Percentiles rank a stretch among this genome's conserved stretches.
phyloP scores from a whole-genome alignment of 2,888 invertebrate genomes.

The Chymomyza caudatula region DNA sequence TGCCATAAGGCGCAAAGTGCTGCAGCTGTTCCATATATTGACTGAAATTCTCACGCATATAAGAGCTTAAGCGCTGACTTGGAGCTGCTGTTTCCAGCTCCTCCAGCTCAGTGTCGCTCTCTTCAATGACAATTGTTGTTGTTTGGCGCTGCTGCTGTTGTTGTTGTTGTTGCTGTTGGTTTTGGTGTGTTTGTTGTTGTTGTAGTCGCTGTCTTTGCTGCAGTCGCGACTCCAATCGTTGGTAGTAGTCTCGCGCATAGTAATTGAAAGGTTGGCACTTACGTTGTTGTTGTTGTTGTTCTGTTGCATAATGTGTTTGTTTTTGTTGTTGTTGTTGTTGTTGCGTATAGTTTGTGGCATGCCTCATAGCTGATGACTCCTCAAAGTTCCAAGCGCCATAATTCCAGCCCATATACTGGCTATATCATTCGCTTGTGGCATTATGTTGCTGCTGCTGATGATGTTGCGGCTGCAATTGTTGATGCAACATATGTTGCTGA shows the following conservation, averaged over 20 bases:
- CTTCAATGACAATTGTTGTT: constrained; percentile 53
- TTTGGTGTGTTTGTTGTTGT: constrained; percentile 27
- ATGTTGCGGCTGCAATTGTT: constrained; percentile 67
- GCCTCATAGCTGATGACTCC: constrained; percentile 39
- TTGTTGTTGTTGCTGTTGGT: constrained; percentile 43
- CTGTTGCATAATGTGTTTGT: constrained; percentile 13
- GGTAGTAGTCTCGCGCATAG: constrained; percentile 62
- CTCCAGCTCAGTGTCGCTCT: constrained; percentile 60
- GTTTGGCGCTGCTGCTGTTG: constrained; percentile 31
- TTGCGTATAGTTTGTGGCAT: constrained; percentile 43
- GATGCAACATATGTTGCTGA: constrained; percentile 63
- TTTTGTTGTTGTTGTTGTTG: constrained; percentile 44
- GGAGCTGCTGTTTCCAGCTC: constrained; percentile 10
- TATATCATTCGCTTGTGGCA: constrained; percentile 77
- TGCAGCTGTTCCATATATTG: constrained; percentile 61
- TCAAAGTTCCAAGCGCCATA: constrained; percentile 76
- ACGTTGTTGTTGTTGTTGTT: constrained; percentile 35
- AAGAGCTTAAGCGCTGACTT: constrained; percentile 18
- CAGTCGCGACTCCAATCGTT: constrained; percentile 20
- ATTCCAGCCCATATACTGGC: constrained; percentile 77
- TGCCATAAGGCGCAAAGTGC: constrained; percentile 43
- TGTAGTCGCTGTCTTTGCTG: constrained; percentile 23
- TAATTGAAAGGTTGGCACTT: constrained; percentile 56
- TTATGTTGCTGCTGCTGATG: constrained; percentile 75
- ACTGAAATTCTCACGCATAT: constrained; percentile 51